Conservation (phyloP, 1,140 invertebrate species). For the Formica selysi region DNA sequence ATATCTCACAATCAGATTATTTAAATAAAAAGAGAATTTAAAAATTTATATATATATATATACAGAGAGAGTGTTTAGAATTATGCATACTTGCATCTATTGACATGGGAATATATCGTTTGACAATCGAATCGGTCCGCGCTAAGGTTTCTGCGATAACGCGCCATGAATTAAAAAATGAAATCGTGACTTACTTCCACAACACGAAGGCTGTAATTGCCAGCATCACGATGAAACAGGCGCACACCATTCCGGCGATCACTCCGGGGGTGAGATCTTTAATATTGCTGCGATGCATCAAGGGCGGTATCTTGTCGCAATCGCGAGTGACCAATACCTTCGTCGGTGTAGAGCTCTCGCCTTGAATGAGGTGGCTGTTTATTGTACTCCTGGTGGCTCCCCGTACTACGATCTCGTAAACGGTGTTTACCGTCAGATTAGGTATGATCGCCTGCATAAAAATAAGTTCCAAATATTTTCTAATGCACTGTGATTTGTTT, state of each 20-base stretch:
- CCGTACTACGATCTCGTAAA: constrained; percentile 92
- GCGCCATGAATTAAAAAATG: constrained; percentile 15
- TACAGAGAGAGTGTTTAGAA: not conserved
- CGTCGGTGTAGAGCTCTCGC: constrained; percentile 89
- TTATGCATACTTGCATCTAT: not conserved
- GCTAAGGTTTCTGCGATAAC: constrained; percentile 25
- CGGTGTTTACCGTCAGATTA: constrained; percentile 91
- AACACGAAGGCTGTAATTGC: constrained; percentile 91
- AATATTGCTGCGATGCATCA: constrained; percentile 86
- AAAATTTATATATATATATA: not conserved
- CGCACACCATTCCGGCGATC: constrained; percentile 91
- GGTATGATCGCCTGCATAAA: constrained; percentile 89
- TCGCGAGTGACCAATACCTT: constrained; percentile 90
- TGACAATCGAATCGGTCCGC: not conserved
- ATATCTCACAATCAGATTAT: not conserved
- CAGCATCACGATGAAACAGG: constrained; percentile 90
- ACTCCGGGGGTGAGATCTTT: constrained; percentile 91
- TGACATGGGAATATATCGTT: constrained; percentile 14
- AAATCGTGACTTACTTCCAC: constrained; percentile 90
- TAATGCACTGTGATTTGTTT: not conserved
- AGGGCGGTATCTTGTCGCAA: constrained; percentile 89
- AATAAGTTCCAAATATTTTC: not conserved
- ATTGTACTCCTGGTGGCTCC: constrained; percentile 91
- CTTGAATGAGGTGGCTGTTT: constrained; percentile 89
- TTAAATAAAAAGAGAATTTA: not conserved